Evolutionary conservation across 2,797 vertebrate genomes (phyloP).

Genomic region (Malacoraja senta): DNA sequence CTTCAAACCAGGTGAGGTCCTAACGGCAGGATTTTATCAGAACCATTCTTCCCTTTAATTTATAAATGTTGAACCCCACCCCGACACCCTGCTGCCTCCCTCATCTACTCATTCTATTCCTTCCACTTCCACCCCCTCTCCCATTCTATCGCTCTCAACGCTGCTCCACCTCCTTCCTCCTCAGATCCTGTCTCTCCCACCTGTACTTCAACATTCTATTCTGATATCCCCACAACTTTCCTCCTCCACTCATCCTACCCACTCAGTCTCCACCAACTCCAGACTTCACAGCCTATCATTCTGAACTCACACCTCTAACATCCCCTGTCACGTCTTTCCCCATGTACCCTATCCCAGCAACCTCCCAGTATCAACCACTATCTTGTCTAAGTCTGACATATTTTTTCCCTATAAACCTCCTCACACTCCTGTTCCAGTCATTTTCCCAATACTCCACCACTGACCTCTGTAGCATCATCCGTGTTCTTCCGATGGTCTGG

Average conservation of each 20-base stretch:
- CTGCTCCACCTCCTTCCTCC: not conserved
- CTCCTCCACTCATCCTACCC: not conserved
- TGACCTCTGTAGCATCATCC: too few relatives aligned
- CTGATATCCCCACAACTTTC: not conserved
- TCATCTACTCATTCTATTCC: not conserved
- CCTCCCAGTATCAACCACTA: not conserved
- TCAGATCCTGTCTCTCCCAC: too few relatives aligned
- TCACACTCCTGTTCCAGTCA: not conserved
- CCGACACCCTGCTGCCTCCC: not conserved
- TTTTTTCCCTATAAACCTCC: not conserved
- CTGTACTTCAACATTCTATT: not conserved
- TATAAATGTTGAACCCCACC: not conserved
- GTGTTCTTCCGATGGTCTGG: not conserved
- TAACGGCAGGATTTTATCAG: not conserved
- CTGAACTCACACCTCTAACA: not conserved
- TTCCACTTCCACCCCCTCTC: not conserved
- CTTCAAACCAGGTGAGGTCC: slow-evolving; percentile 60
- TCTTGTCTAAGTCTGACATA: not conserved
- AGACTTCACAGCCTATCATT: not conserved
- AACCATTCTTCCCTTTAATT: not conserved
- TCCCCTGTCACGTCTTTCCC: too few relatives aligned
- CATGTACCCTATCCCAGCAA: not conserved
- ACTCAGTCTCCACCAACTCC: not conserved
- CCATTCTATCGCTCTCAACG: not conserved
- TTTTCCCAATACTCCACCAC: not conserved